Conservation (phyloP, 2,797 vertebrate genomes). For the Sebastolobus altivelis region DNA sequence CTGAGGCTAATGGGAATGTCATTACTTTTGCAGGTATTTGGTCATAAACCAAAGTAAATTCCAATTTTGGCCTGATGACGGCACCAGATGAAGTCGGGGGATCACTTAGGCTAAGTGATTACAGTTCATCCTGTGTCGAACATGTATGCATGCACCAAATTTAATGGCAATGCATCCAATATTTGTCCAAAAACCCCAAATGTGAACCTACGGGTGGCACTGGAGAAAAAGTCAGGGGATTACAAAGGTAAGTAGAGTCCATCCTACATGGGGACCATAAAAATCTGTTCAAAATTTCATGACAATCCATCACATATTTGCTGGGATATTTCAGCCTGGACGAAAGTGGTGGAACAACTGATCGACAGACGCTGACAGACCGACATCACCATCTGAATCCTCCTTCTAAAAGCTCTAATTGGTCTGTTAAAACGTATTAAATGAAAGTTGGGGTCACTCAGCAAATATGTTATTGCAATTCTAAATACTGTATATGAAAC, state of each 20-base stretch:
- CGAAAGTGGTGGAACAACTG: background rate
- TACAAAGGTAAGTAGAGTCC: background rate
- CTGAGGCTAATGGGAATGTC: background rate
- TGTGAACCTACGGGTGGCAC: background rate
- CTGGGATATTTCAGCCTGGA: slow-evolving; percentile 15
- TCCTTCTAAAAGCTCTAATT: slow-evolving; percentile 39
- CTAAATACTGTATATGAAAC: slow-evolving; percentile 15
- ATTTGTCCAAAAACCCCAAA: background rate
- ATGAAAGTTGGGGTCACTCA: slow-evolving; percentile 13
- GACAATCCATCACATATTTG: background rate
- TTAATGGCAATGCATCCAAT: background rate
- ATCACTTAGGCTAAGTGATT: background rate
- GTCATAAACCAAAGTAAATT: background rate
- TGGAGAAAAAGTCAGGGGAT: background rate
- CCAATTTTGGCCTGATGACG: background rate
- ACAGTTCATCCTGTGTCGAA: background rate
- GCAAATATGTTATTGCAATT: slow-evolving; percentile 13
- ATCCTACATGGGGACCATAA: background rate
- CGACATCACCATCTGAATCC: background rate
- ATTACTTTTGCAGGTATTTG: background rate
- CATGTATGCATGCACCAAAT: background rate
- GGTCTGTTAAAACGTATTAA: background rate
- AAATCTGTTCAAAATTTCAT: background rate
- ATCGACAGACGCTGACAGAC: background rate
- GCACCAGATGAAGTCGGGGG: background rate